Conservation (phyloP, 2,113 vertebrate species). For the Tragelaphus strepsiceros region DNA sequence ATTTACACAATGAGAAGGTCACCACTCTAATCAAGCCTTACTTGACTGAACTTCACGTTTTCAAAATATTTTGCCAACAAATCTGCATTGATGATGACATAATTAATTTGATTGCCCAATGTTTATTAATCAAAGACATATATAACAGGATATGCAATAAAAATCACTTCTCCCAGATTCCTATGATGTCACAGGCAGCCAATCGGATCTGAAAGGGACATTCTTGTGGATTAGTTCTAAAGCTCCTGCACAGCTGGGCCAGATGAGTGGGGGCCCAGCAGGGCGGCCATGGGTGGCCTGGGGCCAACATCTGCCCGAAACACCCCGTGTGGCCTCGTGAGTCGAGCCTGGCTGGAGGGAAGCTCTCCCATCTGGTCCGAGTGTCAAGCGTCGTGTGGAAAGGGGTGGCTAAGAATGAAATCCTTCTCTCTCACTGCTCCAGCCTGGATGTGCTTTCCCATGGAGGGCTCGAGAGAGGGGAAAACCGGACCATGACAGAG, state of each 20-base stretch:
- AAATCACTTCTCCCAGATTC: slow-evolving; percentile 25
- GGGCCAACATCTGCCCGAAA: slow-evolving; percentile 39
- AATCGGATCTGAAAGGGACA: slow-evolving; percentile 1
- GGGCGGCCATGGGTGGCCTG: background rate
- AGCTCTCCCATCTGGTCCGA: background rate
- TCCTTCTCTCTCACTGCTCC: background rate
- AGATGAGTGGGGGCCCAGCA: slow-evolving; percentile 21
- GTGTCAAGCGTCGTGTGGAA: background rate
- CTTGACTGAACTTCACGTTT: background rate
- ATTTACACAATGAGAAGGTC: background rate
- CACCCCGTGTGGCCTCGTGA: background rate
- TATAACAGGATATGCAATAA: slow-evolving; percentile 23
- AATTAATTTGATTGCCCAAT: slow-evolving; percentile 34
- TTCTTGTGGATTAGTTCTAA: slow-evolving; percentile 62
- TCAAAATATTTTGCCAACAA: slow-evolving; percentile 5
- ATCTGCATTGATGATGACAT: slow-evolving; percentile 10
- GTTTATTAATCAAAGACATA: slow-evolving; percentile 56
- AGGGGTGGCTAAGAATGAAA: rapidly evolving
- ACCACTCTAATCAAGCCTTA: background rate
- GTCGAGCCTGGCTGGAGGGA: background rate
- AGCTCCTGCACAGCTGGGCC: slow-evolving; percentile 57
- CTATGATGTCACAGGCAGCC: slow-evolving; percentile 61
- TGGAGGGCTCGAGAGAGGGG: rapidly evolving
- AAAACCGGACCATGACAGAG: rapidly evolving
- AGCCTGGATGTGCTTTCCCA: background rate